Conservation (phyloP, 2,888 invertebrate species). For the Latrodectus elegans region DNA sequence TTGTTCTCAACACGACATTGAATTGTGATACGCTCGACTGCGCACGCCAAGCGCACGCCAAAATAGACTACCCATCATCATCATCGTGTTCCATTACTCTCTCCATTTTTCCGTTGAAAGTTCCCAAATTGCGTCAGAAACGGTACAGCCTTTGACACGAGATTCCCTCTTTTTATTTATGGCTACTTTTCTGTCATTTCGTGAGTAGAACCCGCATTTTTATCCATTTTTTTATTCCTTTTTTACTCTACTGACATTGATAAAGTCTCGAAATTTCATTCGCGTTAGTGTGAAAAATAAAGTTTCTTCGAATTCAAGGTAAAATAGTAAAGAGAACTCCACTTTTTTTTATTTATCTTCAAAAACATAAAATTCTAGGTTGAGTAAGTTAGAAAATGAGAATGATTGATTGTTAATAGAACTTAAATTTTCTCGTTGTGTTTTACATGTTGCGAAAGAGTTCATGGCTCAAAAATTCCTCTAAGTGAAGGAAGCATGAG, state of each 20-base stretch:
- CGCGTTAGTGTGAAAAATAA: background rate
- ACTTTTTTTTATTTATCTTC: too few relatives aligned
- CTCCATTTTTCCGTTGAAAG: conserved; percentile 22
- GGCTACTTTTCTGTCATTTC: conserved; percentile 9
- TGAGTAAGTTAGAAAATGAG: too few relatives aligned
- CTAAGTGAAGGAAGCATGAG: too few relatives aligned
- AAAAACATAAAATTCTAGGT: too few relatives aligned
- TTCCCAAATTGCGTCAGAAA: conserved; percentile 47
- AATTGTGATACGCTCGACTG: conserved; percentile 22
- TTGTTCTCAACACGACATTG: conserved; percentile 15
- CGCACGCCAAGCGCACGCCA: conserved; percentile 24
- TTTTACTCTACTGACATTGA: conserved; percentile 17
- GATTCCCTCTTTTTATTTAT: background rate
- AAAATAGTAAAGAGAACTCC: background rate
- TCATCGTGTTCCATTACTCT: conserved; percentile 30
- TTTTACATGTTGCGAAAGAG: too few relatives aligned
- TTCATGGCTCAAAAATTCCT: too few relatives aligned
- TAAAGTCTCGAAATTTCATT: conserved; percentile 4
- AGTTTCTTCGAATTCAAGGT: conserved; percentile 10
- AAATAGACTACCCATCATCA: conserved; percentile 18
- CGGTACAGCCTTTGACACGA: background rate
- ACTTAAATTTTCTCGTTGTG: too few relatives aligned
- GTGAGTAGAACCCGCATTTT: background rate
- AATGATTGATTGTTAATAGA: too few relatives aligned
- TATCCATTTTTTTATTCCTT: background rate